These are phyloP conservation scores for Druceiella hillmani DNA, from an alignment of 2,888 invertebrate genomes.

Conservation along the genomic window DNA sequence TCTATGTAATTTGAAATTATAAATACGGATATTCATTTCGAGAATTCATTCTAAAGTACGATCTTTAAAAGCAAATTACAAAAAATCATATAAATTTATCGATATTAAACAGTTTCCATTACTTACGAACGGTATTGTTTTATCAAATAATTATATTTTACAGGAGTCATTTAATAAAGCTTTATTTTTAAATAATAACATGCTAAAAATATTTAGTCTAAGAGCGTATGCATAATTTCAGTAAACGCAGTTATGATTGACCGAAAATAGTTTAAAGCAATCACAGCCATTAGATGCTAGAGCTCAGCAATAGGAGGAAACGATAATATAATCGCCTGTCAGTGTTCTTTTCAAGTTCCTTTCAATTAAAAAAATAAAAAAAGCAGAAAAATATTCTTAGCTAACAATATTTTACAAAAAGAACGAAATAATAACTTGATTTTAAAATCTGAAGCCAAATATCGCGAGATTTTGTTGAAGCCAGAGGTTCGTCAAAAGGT, in stretches of 20 bases:
- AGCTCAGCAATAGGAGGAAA: neutral
- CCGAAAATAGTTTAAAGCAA: neutral
- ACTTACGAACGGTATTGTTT: constrained; percentile 3
- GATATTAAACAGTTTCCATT: constrained; percentile 6
- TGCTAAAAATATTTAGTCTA: constrained; percentile 3
- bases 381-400: constrained; percentile 5
- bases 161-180: constrained; percentile 4
- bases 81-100: constrained; percentile 4
- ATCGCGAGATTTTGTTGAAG: constrained; percentile 17
- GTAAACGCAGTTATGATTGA: constrained; percentile 5
- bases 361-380: constrained; percentile 1
- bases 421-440: constrained; percentile 7
- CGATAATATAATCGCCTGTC: constrained; percentile 1
- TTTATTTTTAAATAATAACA: constrained; percentile 2
- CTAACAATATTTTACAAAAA: constrained; percentile 10
- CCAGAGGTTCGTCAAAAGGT: constrained; percentile 15
- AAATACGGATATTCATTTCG: no score
- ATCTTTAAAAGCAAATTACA: constrained; percentile 7
- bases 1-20: no score
- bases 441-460: constrained; percentile 15
- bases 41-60: constrained; percentile 16
- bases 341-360: constrained; percentile 12
- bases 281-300: neutral
- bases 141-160: constrained; percentile 2
- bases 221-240: constrained; percentile 3